phyloP scores from a whole-genome alignment of 2,113 vertebrate genomes.

The Rhinolophus sinicus region DNA sequence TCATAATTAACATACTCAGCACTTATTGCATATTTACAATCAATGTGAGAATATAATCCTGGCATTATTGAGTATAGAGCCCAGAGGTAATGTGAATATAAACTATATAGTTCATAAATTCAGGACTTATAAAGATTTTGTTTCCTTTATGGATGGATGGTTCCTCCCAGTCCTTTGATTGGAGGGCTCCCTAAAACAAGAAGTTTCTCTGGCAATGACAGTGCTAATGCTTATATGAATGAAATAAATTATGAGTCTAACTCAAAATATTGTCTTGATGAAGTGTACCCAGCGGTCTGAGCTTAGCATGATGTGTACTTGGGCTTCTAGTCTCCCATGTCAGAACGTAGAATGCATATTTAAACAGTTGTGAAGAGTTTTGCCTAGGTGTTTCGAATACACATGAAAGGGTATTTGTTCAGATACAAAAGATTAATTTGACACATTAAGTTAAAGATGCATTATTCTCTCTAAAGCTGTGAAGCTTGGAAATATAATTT shows the following conservation, averaged over 20 bases:
- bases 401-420: background rate
- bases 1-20: constrained; percentile 46
- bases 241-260: background rate
- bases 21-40: constrained; percentile 1
- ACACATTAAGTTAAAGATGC: background rate
- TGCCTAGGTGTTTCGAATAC: background rate
- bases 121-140: background rate
- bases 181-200: background rate
- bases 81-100: background rate
- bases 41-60: constrained; percentile 1
- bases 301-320: background rate
- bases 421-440: background rate
- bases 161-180: background rate
- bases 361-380: background rate
- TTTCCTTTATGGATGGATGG: background rate
- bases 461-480: background rate
- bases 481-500: background rate
- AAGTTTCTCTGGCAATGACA: background rate
- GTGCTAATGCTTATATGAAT: constrained; percentile 16
- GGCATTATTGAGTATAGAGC: constrained; percentile 26
- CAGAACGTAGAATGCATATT: background rate
- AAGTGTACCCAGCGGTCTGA: background rate
- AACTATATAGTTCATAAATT: constrained; percentile 22
- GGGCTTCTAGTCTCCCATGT: background rate
- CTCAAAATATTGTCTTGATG: background rate